Conservation (phyloP, 2,113 vertebrate species). For the Ptilonorhynchus violaceus region DNA sequence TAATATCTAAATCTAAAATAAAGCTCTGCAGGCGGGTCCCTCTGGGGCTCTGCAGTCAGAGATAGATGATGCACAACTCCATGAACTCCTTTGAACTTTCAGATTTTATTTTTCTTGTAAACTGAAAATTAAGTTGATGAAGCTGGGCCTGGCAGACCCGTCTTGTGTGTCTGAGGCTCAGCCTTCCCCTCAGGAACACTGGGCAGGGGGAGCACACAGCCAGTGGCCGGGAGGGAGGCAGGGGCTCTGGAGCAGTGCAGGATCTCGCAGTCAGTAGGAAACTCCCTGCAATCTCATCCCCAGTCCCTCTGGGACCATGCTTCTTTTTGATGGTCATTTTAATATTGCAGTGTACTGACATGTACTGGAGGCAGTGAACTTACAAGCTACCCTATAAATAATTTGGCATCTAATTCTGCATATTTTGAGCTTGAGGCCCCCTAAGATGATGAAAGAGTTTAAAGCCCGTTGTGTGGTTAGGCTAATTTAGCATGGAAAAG, state of each 20-base stretch:
- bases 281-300: background rate
- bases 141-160: background rate
- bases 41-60: slow-evolving; percentile 30
- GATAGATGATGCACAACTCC: slow-evolving; percentile 28
- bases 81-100: slow-evolving; percentile 50
- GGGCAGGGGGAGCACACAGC: background rate
- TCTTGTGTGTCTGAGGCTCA: background rate
- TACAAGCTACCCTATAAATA: slow-evolving; percentile 60
- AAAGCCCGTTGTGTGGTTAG: background rate
- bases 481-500: slow-evolving; percentile 12
- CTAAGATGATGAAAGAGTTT: slow-evolving; percentile 48
- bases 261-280: background rate
- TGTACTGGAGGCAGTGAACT: slow-evolving; percentile 56
- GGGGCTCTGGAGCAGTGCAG: background rate
- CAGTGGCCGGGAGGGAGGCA: background rate
- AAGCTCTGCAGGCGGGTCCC: background rate
- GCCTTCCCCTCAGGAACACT: background rate
- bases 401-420: slow-evolving; percentile 60
- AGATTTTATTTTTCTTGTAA: slow-evolving; percentile 27
- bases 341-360: slow-evolving; percentile 59
- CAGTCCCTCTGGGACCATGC: slow-evolving; percentile 18
- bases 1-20: slow-evolving; percentile 58
- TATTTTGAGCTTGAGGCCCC: slow-evolving; percentile 45
- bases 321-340: slow-evolving; percentile 67
- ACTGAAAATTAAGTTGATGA: background rate